Conservation (phyloP, 2,888 invertebrate species). For the Oscheius sp. region DNA sequence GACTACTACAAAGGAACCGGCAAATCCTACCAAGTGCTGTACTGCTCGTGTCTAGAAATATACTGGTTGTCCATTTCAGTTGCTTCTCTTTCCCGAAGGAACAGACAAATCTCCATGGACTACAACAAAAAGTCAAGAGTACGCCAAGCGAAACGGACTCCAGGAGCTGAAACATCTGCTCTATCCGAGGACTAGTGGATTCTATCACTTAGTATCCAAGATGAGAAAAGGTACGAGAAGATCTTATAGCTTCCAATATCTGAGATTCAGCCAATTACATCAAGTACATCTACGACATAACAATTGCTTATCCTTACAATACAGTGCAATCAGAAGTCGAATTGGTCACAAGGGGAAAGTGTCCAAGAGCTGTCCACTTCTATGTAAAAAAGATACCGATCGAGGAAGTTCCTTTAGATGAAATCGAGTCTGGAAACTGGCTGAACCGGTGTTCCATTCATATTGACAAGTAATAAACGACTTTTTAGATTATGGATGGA, state of each 20-base stretch:
- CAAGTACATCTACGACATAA: slow-evolving; percentile 86
- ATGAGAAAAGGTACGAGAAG: slow-evolving; percentile 76
- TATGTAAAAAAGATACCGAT: slow-evolving; percentile 78
- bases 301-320: slow-evolving; percentile 85
- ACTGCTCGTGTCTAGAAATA: slow-evolving; percentile 4
- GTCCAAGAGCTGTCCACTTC: slow-evolving; percentile 84
- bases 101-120: slow-evolving; percentile 84
- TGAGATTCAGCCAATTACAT: slow-evolving; percentile 78
- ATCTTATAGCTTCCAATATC: neutral
- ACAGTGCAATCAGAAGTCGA: slow-evolving; percentile 84
- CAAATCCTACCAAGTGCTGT: slow-evolving; percentile 76
- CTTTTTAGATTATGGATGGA: slow-evolving; percentile 58
- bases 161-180: slow-evolving; percentile 81
- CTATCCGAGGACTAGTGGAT: slow-evolving; percentile 88
- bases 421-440: slow-evolving; percentile 59
- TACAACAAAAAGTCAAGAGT: slow-evolving; percentile 76
- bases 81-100: slow-evolving; percentile 88
- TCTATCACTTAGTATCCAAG: slow-evolving; percentile 76
- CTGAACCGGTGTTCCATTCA: slow-evolving; percentile 52
- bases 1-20: slow-evolving; percentile 82
- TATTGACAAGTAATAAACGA: neutral
- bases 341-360: slow-evolving; percentile 80
- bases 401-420: slow-evolving; percentile 67
- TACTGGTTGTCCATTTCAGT: slow-evolving; percentile 74
- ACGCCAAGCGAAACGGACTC: slow-evolving; percentile 75